Percentiles rank a stretch among this genome's conserved stretches.
Conservation (phyloP, 2,797 vertebrate genomes). For the Ciconia nigra region DNA sequence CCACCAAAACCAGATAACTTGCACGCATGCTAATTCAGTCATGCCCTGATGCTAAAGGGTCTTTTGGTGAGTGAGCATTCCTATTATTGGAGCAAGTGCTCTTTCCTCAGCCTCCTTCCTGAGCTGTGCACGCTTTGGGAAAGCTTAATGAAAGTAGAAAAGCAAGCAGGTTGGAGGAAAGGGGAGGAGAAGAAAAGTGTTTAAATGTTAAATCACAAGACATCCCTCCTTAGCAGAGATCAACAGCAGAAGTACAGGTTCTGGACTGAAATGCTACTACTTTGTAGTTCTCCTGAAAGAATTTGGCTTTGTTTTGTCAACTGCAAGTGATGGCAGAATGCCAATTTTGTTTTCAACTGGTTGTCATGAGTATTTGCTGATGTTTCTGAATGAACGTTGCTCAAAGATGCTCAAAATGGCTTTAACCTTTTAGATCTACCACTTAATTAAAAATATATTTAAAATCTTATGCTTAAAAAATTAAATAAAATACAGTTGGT, state of each 20-base stretch:
- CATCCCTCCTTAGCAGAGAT: not conserved
- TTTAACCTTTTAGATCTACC: not conserved
- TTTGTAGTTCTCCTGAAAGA: not conserved
- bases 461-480: not conserved
- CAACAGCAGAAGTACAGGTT: not conserved
- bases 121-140: not conserved
- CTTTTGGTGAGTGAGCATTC: not conserved
- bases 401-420: not conserved
- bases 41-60: not conserved
- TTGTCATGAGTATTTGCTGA: not conserved
- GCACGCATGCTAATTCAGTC: fast-evolving
- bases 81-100: not conserved
- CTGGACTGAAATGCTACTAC: not conserved
- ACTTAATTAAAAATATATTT: not conserved
- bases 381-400: not conserved
- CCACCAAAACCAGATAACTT: not conserved
- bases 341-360: conserved; percentile 8
- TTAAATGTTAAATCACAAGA: not conserved
- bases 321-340: not conserved
- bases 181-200: not conserved
- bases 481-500: not conserved
- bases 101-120: not conserved
- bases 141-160: not conserved
- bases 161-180: not conserved
- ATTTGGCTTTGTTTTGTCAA: conserved; percentile 6